phyloP scores from a whole-genome alignment of 2,113 vertebrate species.

The Malurus elegans region DNA sequence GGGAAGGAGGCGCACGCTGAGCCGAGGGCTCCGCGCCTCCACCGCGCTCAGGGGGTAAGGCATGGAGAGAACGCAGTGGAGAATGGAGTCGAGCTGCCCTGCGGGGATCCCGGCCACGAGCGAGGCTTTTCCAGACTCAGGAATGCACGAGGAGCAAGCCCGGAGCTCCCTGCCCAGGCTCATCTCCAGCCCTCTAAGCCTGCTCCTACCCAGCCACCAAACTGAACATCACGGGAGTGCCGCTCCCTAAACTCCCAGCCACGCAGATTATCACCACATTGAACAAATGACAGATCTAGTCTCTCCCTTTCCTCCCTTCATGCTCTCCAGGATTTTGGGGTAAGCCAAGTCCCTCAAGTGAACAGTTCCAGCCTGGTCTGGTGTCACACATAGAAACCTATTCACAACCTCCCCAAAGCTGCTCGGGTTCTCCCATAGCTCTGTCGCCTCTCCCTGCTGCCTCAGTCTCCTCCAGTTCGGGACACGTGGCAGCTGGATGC shows the following conservation, averaged over 20 bases:
- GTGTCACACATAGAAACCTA: not conserved
- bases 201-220: not conserved
- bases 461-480: not conserved
- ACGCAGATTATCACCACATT: not conserved
- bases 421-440: not conserved
- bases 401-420: not conserved
- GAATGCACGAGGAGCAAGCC: not conserved
- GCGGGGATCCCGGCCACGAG: fast-evolving
- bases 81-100: not conserved
- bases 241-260: not conserved
- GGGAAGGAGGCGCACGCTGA: not conserved
- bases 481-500: not conserved
- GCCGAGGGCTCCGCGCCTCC: not conserved
- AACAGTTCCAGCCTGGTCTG: not conserved
- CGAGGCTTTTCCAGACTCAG: not conserved
- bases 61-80: not conserved
- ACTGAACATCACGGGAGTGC: fast-evolving
- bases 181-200: not conserved
- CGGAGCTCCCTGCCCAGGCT: not conserved
- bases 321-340: not conserved
- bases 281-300: not conserved
- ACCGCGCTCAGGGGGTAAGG: not conserved
- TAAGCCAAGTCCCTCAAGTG: not conserved
- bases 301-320: not conserved
- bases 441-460: not conserved